Base-by-base conservation (phyloP, 2,797 vertebrate genomes). In the Peromyscus nudipes region DNA sequence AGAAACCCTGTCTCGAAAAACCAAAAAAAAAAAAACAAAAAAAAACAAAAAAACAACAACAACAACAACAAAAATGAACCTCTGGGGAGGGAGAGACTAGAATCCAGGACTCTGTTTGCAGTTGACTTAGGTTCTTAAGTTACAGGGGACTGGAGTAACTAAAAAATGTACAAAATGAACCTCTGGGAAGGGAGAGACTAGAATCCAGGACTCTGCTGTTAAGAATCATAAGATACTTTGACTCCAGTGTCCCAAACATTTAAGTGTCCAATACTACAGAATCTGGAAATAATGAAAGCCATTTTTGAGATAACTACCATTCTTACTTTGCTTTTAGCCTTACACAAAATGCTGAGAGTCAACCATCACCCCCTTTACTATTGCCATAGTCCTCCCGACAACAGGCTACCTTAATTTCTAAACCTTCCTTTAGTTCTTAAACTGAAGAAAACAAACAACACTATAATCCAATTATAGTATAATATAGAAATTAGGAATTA, bases 191-290 rank as follows among this genome's bases (percentile, higher is more conserved):
- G 25, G 34, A 80, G n/a, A 52, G 27, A 40, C 21, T 71, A 80
- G 4, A 89, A 91, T 43, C 16, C 19, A 89, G 83, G 21, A 80
- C 21, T 81, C 23, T 6, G 79, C 37, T 90, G 82, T 69, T 21
- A 95, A 40, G 19, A 95, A 87, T 49, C 65, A 13, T 52, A 81
- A 92, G 89, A 93, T 91, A 95, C 82, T 75, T 27, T 94, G 77
- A 91, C 10, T 84, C 31, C 52, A 62, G 49, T 80, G 34, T 88
- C 71, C 89, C 64, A 40, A 60, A 77, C 6, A 31, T 85, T 82
- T 95, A 29, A 71, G 12, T 55, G 19, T 88, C 19, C 77, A 37
- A 34, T 84, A 89, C 80, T 89, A 75, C 0, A 69, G 34, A 96
- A 95, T 43, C 52, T 89, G 60, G 29, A 69, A 91, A 93, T 37